A percentile compares a stretch with the other conserved stretches of the same genome.
Evolutionary conservation across 1,140 invertebrate species (phyloP).

Genomic region (Babylonia areolata): DNA sequence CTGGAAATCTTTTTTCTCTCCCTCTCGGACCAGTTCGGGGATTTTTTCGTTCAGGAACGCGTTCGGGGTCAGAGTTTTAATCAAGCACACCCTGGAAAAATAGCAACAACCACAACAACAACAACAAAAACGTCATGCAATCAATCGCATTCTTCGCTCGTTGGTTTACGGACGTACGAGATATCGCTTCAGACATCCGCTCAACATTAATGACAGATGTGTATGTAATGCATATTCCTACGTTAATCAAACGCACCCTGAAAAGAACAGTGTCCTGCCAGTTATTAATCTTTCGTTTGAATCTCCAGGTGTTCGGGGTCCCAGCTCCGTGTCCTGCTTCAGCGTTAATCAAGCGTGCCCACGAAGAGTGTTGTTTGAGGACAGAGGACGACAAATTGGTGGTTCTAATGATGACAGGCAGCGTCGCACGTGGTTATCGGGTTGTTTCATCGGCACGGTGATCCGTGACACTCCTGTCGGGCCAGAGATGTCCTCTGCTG

Average conservation of each 20-base stretch:
- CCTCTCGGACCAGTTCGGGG: too few species aligned
- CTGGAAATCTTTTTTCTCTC: neutral
- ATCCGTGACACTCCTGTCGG: neutral
- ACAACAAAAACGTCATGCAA: too few species aligned
- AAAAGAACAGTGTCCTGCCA: neutral
- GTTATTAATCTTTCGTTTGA: neutral
- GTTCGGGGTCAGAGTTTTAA: too few species aligned
- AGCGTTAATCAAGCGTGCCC: constrained; percentile 15
- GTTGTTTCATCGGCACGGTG: neutral
- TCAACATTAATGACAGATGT: too few species aligned
- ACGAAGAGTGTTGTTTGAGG: neutral
- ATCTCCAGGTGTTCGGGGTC: neutral
- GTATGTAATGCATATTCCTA: too few species aligned
- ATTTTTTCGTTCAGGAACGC: too few species aligned
- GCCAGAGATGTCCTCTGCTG: too few species aligned
- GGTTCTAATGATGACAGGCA: neutral
- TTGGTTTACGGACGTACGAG: too few species aligned
- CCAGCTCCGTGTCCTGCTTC: neutral
- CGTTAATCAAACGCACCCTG: neutral
- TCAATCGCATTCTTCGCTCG: too few species aligned
- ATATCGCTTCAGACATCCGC: too few species aligned
- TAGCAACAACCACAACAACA: too few species aligned
- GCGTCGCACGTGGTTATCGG: neutral
- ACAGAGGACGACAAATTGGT: constrained; percentile 5
- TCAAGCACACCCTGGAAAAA: too few species aligned